Conservation (phyloP, 2,888 invertebrate genomes). For the Diarsia rubi region DNA sequence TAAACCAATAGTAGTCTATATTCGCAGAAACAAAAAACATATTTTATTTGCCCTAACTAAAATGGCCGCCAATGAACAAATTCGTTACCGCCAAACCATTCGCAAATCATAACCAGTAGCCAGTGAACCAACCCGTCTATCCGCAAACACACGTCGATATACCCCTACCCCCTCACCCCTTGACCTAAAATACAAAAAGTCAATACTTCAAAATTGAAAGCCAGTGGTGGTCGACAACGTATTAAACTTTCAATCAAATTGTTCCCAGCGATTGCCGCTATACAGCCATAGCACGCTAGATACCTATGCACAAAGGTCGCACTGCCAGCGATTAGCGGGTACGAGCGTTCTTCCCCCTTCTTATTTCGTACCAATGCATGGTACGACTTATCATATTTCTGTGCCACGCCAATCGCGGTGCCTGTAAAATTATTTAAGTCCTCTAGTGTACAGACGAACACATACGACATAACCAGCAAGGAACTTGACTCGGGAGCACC, state of each 20-base stretch:
- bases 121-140: conserved; percentile 4
- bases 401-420: neutral
- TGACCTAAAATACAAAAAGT: conserved; percentile 51
- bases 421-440: neutral
- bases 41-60: conserved; percentile 12
- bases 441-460: neutral
- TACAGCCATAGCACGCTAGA: neutral
- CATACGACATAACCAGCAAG: neutral
- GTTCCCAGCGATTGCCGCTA: conserved; percentile 49
- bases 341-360: neutral
- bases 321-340: neutral
- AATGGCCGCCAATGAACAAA: conserved; percentile 22
- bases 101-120: conserved; percentile 30
- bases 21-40: neutral
- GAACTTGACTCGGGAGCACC: neutral
- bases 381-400: neutral
- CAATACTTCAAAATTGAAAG: conserved; percentile 62
- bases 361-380: neutral
- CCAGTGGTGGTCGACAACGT: conserved; percentile 49
- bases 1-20: neutral
- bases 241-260: conserved; percentile 65
- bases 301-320: neutral
- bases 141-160: conserved; percentile 14
- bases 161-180: conserved; percentile 1
- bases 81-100: conserved; percentile 18